These are phyloP conservation scores for Bombus sibiricus DNA, from an alignment of 1,140 invertebrate genomes.

Conservation along the genomic window DNA sequence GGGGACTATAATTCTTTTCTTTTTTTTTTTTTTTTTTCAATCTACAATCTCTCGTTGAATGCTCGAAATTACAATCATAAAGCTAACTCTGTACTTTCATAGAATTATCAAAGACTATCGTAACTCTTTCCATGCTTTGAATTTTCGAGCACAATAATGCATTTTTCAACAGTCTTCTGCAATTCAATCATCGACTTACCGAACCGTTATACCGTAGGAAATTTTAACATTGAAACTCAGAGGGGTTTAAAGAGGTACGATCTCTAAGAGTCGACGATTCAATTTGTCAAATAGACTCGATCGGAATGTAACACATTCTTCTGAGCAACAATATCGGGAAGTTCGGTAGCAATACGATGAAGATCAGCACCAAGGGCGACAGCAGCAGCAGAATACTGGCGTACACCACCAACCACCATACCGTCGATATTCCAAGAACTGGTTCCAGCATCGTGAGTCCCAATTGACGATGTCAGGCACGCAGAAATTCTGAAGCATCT, in stretches of 20 bases:
- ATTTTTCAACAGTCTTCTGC: neutral
- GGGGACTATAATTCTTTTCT: neutral
- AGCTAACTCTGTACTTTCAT: neutral
- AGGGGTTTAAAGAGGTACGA: neutral
- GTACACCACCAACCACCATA: constrained; percentile 78
- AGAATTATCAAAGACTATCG: neutral
- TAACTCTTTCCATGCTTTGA: too few relatives aligned
- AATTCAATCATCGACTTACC: neutral
- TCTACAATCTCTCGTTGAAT: neutral
- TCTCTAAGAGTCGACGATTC: neutral
- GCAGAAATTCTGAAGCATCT: constrained; percentile 7
- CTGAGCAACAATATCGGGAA: constrained; percentile 78
- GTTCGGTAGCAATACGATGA: constrained; percentile 78
- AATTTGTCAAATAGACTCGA: constrained; percentile 76
- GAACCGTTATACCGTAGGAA: neutral
- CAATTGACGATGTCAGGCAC: constrained; percentile 16
- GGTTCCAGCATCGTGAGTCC: constrained; percentile 73
- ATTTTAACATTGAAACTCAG: too few relatives aligned
- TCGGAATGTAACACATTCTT: constrained; percentile 79
- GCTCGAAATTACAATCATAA: neutral
- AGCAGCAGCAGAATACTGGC: constrained; percentile 75
- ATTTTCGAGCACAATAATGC: neutral
- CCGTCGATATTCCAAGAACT: constrained; percentile 72
- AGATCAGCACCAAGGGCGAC: constrained; percentile 76
- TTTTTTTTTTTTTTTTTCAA: neutral